Evolutionary conservation across 2,113 vertebrate species (phyloP).

Genomic region (Misgurnus mizolepis): DNA sequence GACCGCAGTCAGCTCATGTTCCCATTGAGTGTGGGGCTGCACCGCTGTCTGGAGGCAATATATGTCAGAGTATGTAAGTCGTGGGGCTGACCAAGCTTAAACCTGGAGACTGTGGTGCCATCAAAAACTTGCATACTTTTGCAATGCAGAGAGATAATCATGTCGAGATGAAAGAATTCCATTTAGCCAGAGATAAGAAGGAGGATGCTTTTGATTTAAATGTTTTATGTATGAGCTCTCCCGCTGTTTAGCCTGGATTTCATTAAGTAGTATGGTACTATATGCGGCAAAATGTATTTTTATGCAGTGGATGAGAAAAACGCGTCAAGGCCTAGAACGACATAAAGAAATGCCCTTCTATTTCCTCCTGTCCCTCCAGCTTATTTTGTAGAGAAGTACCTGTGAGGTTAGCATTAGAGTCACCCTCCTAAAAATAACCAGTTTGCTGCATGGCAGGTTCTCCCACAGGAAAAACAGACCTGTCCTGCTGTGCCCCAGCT

Average conservation of each 20-base stretch:
- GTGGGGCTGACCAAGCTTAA: slow-evolving; percentile 56
- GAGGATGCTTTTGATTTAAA: slow-evolving; percentile 30
- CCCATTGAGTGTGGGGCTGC: slow-evolving; percentile 43
- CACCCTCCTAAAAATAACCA: slow-evolving; percentile 76
- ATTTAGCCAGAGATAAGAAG: slow-evolving; percentile 15
- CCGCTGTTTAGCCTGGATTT: slow-evolving; percentile 26
- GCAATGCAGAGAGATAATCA: slow-evolving; percentile 11
- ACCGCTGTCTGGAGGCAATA: slow-evolving; percentile 62
- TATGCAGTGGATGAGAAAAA: background rate
- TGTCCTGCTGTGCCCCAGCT: slow-evolving; percentile 65
- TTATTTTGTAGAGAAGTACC: slow-evolving; percentile 11
- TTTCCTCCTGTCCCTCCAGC: slow-evolving; percentile 11
- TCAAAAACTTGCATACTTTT: slow-evolving; percentile 8
- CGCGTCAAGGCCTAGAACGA: background rate
- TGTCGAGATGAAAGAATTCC: slow-evolving; percentile 17
- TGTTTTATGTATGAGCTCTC: slow-evolving; percentile 37
- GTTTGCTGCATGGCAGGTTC: slow-evolving; percentile 49
- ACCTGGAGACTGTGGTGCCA: background rate
- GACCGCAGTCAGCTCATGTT: slow-evolving; percentile 60
- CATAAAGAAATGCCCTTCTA: background rate
- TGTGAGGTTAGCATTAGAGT: slow-evolving; percentile 66
- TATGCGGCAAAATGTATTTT: background rate
- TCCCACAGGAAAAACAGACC: slow-evolving; percentile 71
- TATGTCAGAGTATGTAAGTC: slow-evolving; percentile 64
- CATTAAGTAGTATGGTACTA: background rate